Evolutionary conservation across 2,797 vertebrate species (phyloP).

Genomic region (Pagetopsis macropterus): DNA sequence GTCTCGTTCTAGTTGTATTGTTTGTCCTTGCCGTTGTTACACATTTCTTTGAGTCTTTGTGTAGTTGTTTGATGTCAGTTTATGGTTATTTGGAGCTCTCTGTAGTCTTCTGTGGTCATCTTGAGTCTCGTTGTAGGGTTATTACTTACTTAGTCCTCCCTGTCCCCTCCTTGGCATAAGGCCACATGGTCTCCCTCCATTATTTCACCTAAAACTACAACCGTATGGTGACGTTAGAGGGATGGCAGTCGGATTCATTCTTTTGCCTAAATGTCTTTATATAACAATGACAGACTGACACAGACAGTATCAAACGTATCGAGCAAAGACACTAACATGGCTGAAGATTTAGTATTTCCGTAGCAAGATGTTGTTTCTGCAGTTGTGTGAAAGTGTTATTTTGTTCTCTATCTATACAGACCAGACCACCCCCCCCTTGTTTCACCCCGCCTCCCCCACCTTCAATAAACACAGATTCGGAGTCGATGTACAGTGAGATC

Average conservation of each 20-base stretch:
- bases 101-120: too few relatives aligned
- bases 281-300: too few relatives aligned
- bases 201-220: not conserved
- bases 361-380: not conserved
- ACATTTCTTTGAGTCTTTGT: too few relatives aligned
- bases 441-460: conserved; percentile 39
- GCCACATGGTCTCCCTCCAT: too few relatives aligned
- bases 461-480: accelerated
- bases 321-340: not conserved
- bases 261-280: not conserved
- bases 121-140: too few relatives aligned
- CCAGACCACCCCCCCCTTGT: conserved; percentile 29
- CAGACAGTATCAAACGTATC: not conserved
- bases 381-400: not conserved
- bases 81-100: too few relatives aligned
- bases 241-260: too few relatives aligned
- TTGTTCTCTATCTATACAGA: conserved; percentile 35
- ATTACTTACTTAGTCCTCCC: not conserved
- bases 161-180: not conserved
- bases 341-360: not conserved
- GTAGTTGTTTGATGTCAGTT: too few relatives aligned
- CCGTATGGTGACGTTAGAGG: not conserved
- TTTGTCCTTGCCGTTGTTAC: too few relatives aligned
- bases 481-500: conserved; percentile 19
- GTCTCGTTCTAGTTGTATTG: too few relatives aligned